These are phyloP conservation scores for Falcaria lacertinaria DNA, from an alignment of 2,888 invertebrate genomes.

Conservation along the genomic window DNA sequence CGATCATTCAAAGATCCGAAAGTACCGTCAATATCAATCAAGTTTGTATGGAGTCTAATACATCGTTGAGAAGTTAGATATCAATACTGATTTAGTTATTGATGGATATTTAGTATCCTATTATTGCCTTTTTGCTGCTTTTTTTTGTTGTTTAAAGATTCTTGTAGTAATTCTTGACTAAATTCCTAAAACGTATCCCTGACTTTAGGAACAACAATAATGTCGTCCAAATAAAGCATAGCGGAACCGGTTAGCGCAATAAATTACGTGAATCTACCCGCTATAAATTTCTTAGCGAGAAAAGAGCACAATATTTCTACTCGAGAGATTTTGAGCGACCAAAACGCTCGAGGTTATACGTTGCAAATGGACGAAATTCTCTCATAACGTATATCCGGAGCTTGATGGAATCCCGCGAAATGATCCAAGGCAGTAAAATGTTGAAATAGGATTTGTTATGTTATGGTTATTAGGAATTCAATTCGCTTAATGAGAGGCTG, in stretches of 20 bases:
- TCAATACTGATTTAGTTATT: too few species aligned
- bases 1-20: constrained; percentile 10
- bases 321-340: constrained; percentile 8
- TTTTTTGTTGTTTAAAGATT: too few species aligned
- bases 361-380: constrained; percentile 23
- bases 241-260: constrained; percentile 6
- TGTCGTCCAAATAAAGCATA: constrained; percentile 22
- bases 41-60: too few species aligned
- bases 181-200: neutral
- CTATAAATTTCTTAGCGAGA: constrained; percentile 14
- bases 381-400: constrained; percentile 17
- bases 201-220: constrained; percentile 13
- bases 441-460: constrained; percentile 11
- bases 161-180: too few species aligned
- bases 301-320: constrained; percentile 8
- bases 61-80: too few species aligned
- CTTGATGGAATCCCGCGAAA: constrained; percentile 19
- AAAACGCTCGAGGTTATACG: constrained; percentile 15
- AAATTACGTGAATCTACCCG: constrained; percentile 14
- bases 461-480: constrained; percentile 24
- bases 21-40: neutral
- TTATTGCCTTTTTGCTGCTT: too few species aligned
- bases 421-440: constrained; percentile 14
- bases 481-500: constrained; percentile 22
- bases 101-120: too few species aligned